These are phyloP conservation scores for Lomographa bimaculata DNA, from an alignment of 2,888 invertebrate genomes.

Conservation along the genomic window DNA sequence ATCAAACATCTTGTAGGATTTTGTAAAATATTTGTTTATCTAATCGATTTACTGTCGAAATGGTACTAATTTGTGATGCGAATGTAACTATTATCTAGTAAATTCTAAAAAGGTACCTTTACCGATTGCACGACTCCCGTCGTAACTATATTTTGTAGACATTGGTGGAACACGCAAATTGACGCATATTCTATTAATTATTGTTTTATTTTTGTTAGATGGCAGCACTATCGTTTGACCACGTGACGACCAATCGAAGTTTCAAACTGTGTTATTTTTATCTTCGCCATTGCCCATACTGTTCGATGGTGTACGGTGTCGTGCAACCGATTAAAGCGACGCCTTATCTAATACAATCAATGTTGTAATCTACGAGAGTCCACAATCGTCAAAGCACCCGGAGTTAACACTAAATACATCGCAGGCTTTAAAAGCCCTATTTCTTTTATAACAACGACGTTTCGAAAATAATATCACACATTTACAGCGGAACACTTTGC, in stretches of 20 bases:
- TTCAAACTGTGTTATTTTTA: no score
- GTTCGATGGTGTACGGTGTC: slow-evolving; percentile 11
- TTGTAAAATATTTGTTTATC: slow-evolving; percentile 49
- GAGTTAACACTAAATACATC: slow-evolving; percentile 80
- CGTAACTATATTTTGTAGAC: slow-evolving; percentile 16
- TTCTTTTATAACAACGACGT: slow-evolving; percentile 61
- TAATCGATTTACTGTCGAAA: slow-evolving; percentile 48
- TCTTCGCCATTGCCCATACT: not conserved
- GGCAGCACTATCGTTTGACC: not conserved
- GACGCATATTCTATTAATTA: no score
- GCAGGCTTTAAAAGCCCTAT: slow-evolving; percentile 78
- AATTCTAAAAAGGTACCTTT: slow-evolving; percentile 69
- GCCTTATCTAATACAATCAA: slow-evolving; percentile 74
- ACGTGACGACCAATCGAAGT: not conserved
- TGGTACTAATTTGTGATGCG: slow-evolving; percentile 69
- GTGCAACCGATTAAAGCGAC: slow-evolving; percentile 53
- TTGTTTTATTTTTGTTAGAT: not conserved
- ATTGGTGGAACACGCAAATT: no score
- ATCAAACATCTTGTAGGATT: slow-evolving; percentile 73
- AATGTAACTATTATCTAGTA: slow-evolving; percentile 73
- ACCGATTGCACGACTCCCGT: slow-evolving; percentile 50
- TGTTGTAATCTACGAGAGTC: slow-evolving; percentile 76
- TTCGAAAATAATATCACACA: slow-evolving; percentile 81
- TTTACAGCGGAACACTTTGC: slow-evolving; percentile 76
- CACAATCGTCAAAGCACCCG: slow-evolving; percentile 83